These are phyloP conservation scores for Drosophila bocki DNA, from an alignment of 1,140 invertebrate genomes.

Conservation along the genomic window DNA sequence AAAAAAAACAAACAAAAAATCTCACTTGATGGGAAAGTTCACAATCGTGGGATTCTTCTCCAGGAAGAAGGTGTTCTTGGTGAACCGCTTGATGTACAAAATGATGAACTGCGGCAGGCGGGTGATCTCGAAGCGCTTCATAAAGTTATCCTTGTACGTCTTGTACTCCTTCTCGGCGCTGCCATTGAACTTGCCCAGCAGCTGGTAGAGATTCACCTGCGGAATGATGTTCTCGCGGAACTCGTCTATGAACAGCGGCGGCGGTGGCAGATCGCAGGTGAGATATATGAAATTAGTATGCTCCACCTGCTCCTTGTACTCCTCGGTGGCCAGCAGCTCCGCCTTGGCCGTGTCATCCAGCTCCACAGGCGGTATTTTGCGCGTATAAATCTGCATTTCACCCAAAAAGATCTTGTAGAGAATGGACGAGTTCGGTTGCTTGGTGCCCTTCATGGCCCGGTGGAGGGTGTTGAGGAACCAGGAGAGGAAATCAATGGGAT, in stretches of 20 bases:
- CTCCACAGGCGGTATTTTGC: conserved; percentile 97
- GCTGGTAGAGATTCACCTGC: conserved; percentile 97
- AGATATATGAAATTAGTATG: conserved; percentile 97
- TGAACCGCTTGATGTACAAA: conserved; percentile 98
- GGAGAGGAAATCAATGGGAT: conserved; percentile 98
- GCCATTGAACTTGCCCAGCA: conserved; percentile 98
- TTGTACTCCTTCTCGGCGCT: conserved; percentile 98
- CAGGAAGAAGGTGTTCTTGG: conserved; percentile 99
- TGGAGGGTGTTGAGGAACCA: conserved; percentile 98
- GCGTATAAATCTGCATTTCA: conserved; percentile 96
- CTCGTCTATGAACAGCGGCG: conserved; percentile 98
- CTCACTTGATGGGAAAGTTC: conserved; percentile 99
- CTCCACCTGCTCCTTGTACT: conserved; percentile 94
- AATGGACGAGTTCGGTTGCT: conserved; percentile 94
- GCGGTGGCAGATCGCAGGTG: conserved; percentile 98
- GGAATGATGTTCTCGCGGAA: conserved; percentile 99
- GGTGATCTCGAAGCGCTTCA: conserved; percentile 98
- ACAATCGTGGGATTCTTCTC: conserved; percentile 99
- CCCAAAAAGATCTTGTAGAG: conserved; percentile 98
- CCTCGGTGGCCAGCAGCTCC: conserved; percentile 91
- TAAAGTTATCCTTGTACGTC: conserved; percentile 99
- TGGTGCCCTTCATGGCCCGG: conserved; percentile 94
- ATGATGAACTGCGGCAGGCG: conserved; percentile 98
- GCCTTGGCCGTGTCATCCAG: conserved; percentile 95
- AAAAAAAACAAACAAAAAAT: conserved; percentile 48